Base-by-base conservation (phyloP, 2,888 invertebrate species). In the Pachydiplax longipennis region DNA sequence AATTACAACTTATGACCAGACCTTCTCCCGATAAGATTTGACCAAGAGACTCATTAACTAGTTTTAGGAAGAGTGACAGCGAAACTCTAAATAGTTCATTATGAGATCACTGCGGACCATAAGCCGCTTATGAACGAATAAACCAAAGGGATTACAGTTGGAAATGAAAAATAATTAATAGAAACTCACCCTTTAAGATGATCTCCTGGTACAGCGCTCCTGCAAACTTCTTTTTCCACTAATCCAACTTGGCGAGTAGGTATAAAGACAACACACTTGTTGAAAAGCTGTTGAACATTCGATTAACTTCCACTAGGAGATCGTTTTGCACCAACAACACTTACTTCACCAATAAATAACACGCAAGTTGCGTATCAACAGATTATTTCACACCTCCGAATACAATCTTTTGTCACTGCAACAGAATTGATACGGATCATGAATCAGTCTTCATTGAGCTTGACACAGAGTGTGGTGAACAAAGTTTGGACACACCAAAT, bases 211-310 rank as follows among this genome's bases (percentile, higher is more conserved):
- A 58, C 37, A 22, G 2, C 58, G 61, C 5, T 40, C n/a, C 81
- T 40, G 48, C 65, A 6, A 61, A 10, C 61, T 35, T n/a, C 53
- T 18, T 73, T 65, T 73, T 87, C 37, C 58, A 87, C 87, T 87
- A 87, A 87, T 87, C 87, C 87, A 87, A 87, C 61, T 65, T 37
- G 22, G 87, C 82, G 15, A 18, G n/a, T 22, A 37, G 18, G 61
- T 31, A 73, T 73, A 31, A 73, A 65, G 61, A 87, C 87, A 87
- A 87, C 87, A 87, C 87, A 87, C 87, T 87, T 87, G 87, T 87
- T 87, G 87, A 61, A 61, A 87, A 22, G 65, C 37, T 37, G 58
- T 58, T 61, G 61, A 87, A 87, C 87, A 87, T 37, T 87, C 61
- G 37, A 87, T 61, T 40, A 53, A 35, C 37, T 61, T 61, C 65